Percentiles rank a stretch among this genome's conserved stretches.
Evolutionary conservation across 2,797 vertebrate genomes (phyloP).

Genomic region (Pseudotriccus pelzelni): DNA sequence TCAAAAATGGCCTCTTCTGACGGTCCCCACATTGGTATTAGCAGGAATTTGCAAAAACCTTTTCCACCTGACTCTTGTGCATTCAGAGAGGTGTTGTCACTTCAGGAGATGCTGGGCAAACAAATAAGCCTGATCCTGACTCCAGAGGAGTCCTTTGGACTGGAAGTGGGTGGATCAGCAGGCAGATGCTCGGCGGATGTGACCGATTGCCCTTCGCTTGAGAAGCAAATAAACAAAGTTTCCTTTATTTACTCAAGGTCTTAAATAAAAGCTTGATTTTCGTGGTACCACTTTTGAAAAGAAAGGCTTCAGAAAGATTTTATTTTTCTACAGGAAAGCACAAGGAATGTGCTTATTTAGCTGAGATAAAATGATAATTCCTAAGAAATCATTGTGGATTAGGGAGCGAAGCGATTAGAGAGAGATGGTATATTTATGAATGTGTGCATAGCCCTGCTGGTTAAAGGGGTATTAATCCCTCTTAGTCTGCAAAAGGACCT

Average conservation of each 20-base stretch:
- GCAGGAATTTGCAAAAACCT: background rate
- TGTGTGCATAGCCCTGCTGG: constrained; percentile 85
- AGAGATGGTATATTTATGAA: constrained; percentile 81
- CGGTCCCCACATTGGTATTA: rapidly evolving
- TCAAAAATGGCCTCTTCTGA: background rate
- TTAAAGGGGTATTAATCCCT: constrained; percentile 97
- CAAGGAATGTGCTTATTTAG: constrained; percentile 92
- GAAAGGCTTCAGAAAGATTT: constrained; percentile 50
- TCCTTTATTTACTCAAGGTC: constrained; percentile 42
- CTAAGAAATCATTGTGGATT: constrained; percentile 95
- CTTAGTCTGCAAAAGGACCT: constrained; percentile 95
- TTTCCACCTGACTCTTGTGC: background rate
- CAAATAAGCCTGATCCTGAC: background rate
- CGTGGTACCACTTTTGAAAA: constrained; percentile 3
- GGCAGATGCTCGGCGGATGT: background rate
- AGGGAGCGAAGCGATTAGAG: constrained; percentile 87
- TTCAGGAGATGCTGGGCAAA: background rate
- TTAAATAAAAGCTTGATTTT: constrained; percentile 60
- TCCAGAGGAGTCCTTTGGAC: background rate
- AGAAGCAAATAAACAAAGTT: constrained; percentile 7
- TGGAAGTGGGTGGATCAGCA: background rate
- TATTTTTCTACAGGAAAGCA: constrained; percentile 60
- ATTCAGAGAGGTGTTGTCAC: background rate
- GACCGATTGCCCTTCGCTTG: background rate
- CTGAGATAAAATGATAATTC: constrained; percentile 94